Evolutionary conservation across 2,888 invertebrate genomes (phyloP).

Genomic region (Sturmia bella): DNA sequence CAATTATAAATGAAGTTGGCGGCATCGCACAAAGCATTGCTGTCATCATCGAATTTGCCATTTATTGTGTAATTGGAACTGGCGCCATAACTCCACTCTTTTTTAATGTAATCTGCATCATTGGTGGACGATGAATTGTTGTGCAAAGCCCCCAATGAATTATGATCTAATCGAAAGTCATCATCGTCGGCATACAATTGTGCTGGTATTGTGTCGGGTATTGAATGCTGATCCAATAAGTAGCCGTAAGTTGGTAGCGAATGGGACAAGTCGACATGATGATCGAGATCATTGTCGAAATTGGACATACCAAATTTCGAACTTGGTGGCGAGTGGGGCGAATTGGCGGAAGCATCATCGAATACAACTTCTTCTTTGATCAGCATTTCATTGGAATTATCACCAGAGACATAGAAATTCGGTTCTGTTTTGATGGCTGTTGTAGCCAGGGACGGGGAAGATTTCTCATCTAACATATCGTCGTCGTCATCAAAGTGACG

Average conservation of each 20-base stretch:
- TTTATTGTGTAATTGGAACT: slow-evolving; percentile 80
- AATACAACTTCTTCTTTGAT: slow-evolving; percentile 81
- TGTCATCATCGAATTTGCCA: slow-evolving; percentile 81
- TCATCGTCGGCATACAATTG: slow-evolving; percentile 81
- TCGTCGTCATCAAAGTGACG: slow-evolving; percentile 68
- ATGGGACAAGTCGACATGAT: slow-evolving; percentile 80
- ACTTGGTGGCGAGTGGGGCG: slow-evolving; percentile 81
- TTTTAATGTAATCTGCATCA: slow-evolving; percentile 81
- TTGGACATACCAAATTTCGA: slow-evolving; percentile 81
- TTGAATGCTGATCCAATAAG: slow-evolving; percentile 80
- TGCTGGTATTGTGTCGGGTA: slow-evolving; percentile 81
- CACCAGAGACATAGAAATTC: slow-evolving; percentile 81
- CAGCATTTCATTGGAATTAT: slow-evolving; percentile 81
- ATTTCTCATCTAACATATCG: slow-evolving; percentile 77
- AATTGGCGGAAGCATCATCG: slow-evolving; percentile 79
- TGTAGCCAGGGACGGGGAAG: slow-evolving; percentile 81
- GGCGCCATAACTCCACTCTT: slow-evolving; percentile 81
- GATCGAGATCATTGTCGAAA: slow-evolving; percentile 80
- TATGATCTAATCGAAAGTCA: slow-evolving; percentile 81
- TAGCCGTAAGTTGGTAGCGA: slow-evolving; percentile 81
- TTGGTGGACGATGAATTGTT: slow-evolving; percentile 80
- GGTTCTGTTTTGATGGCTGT: slow-evolving; percentile 81
- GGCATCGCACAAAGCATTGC: slow-evolving; percentile 81
- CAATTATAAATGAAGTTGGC: slow-evolving; percentile 81
- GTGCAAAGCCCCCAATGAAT: slow-evolving; percentile 78